Evolutionary conservation across 2,797 vertebrate species (phyloP), one percentile per base, ranked within the genome.

Genomic region (Acipenser ruthenus): DNA sequence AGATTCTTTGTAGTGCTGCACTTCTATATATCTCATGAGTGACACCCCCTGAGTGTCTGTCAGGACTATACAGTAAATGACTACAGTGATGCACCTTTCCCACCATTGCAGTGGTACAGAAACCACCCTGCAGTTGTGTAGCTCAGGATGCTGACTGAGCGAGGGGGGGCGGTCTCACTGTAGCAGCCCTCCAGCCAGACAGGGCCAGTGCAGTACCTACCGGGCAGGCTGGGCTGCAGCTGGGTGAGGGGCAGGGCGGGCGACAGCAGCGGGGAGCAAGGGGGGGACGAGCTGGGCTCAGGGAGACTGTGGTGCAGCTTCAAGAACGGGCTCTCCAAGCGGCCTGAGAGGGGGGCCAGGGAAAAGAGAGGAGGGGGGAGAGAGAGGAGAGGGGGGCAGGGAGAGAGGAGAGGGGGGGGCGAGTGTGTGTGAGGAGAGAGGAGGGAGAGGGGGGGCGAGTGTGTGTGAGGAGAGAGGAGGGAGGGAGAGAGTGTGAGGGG

Each of bases 301-400:
- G 85, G 84, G 72, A 82, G 81, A 90, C 90, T 95, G 93, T 93
- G 92, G 89, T 95, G 93, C 89, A 93, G 93, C 92, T 88, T 96
- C 92, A 97, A 92, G 92, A 96, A 98, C 63, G 94, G 93, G 90
- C 95, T 96, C 93, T 95, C 92, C 93, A 95, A 90, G 78, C 95
- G 94, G 92, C 95, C 95, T 95, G 90, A 91, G 82, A 82, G 84
- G 81, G 84, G 85, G 77, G 12, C 79, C 72, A 63, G 74, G 12
- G 12, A 55, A 8, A n/a, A 9, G 52, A 55, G 12, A 49, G 76
- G 61, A 80, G 71, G 70, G 67, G 63, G 11, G 49, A 50, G 23
- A 23, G 23, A 23, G 49, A n/a, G 53, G 10, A 8, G 48, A 72
- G 72, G 23, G 23, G 23, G 23, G 47, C 69, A 73, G 50, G 63